A percentile compares a stretch with the other conserved stretches of the same genome.
phyloP scores from a whole-genome alignment of 2,888 invertebrate genomes.

The Linnaemya vulpina region DNA sequence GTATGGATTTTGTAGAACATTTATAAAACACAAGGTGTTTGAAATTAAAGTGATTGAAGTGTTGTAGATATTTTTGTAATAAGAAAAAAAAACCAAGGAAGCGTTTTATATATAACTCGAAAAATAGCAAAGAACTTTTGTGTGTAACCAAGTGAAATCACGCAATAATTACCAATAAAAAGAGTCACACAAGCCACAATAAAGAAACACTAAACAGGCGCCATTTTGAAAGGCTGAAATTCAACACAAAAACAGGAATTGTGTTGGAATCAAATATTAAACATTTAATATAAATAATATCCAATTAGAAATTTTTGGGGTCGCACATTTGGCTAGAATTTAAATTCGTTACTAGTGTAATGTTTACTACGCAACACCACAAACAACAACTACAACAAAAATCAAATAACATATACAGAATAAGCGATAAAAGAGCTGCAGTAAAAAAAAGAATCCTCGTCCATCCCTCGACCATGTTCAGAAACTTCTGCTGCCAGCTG shows the following conservation, averaged over 20 bases:
- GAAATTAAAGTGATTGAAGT: conserved; percentile 21
- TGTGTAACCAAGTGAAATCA: conserved; percentile 55
- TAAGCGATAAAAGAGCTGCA: conserved; percentile 81
- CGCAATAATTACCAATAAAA: conserved; percentile 21
- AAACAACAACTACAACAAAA: conserved; percentile 64
- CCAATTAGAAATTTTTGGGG: conserved; percentile 51
- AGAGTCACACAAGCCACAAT: neutral
- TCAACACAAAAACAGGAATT: conserved; percentile 63
- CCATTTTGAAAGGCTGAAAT: conserved; percentile 60
- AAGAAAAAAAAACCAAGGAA: conserved; percentile 57
- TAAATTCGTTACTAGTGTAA: conserved; percentile 73
- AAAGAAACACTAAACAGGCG: conserved; percentile 43
- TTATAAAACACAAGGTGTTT: conserved; percentile 76
- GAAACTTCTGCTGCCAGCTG: conserved; percentile 85
- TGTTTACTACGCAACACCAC: conserved; percentile 74
- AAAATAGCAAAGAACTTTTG: conserved; percentile 27
- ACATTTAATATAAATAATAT: conserved; percentile 52
- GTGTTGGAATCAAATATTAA: conserved; percentile 47
- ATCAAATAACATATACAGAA: conserved; percentile 73
- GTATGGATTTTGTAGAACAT: conserved; percentile 79
- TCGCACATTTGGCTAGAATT: conserved; percentile 49
- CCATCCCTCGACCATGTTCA: conserved; percentile 94
- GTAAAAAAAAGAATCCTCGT: conserved; percentile 95
- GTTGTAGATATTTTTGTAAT: conserved; percentile 65
- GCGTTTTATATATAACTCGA: conserved; percentile 40